These are phyloP conservation scores for Agrotis ipsilon DNA, from an alignment of 2,888 invertebrate genomes.

Conservation along the genomic window DNA sequence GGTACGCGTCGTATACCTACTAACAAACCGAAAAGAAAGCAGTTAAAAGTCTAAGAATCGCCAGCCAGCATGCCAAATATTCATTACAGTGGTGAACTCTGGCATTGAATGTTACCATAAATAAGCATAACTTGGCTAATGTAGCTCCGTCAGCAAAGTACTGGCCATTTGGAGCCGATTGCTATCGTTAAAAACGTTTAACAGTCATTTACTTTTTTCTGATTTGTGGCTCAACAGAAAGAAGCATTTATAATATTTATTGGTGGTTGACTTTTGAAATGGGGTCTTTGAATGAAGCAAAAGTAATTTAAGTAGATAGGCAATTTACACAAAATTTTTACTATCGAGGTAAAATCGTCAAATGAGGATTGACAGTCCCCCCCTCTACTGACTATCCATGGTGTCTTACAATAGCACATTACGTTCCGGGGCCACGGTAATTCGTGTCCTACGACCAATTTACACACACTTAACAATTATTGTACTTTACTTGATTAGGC, in stretches of 20 bases:
- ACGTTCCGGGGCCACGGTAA: too few relatives aligned
- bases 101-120: constrained; percentile 50
- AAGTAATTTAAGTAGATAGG: background rate
- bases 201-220: constrained; percentile 49
- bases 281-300: background rate
- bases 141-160: constrained; percentile 45
- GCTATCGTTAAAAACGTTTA: constrained; percentile 58
- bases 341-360: too few relatives aligned
- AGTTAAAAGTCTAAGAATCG: constrained; percentile 15
- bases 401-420: too few relatives aligned
- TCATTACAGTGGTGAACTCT: constrained; percentile 43
- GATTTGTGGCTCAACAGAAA: constrained; percentile 33
- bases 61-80: constrained; percentile 35
- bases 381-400: too few relatives aligned
- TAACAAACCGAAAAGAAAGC: too few relatives aligned
- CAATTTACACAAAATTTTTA: too few relatives aligned
- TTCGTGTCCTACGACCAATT: too few relatives aligned
- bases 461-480: too few relatives aligned
- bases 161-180: constrained; percentile 48
- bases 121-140: constrained; percentile 57
- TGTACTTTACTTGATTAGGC: too few relatives aligned
- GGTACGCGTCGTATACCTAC: too few relatives aligned
- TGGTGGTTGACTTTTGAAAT: constrained; percentile 4
- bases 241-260: constrained; percentile 38
- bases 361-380: too few relatives aligned